Evolutionary conservation across 2,797 vertebrate species (phyloP).

Genomic region (Momotus momota): DNA sequence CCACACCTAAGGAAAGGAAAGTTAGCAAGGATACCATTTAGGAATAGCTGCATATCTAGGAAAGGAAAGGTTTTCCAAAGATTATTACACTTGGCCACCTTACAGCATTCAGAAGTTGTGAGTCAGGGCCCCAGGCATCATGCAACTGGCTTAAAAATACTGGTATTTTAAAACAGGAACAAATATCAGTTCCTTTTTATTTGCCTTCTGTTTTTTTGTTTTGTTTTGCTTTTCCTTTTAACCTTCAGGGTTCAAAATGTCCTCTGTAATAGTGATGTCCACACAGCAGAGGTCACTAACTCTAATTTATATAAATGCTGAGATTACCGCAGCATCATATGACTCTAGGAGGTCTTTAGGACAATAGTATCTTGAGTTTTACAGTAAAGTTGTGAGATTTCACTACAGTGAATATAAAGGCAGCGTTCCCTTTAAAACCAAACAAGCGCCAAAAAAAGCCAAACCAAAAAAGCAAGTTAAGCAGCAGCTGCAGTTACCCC

Average conservation of each 20-base stretch:
- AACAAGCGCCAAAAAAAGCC: background rate
- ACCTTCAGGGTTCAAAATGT: background rate
- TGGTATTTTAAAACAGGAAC: background rate
- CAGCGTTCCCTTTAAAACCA: background rate
- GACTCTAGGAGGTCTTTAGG: background rate
- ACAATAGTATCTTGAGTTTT: background rate
- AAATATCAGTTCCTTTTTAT: background rate
- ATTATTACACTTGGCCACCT: conserved; percentile 25
- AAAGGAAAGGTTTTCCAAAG: conserved; percentile 19
- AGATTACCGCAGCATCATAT: background rate
- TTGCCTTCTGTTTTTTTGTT: background rate
- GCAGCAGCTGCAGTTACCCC: background rate
- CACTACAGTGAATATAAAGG: background rate
- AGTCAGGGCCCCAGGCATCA: conserved; percentile 12
- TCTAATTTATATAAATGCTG: background rate
- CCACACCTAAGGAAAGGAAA: background rate
- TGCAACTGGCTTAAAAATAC: background rate
- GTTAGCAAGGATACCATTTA: background rate
- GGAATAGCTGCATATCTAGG: conserved; percentile 27
- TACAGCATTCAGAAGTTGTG: conserved; percentile 20
- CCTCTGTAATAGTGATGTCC: background rate
- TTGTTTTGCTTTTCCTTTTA: background rate
- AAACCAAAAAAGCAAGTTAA: background rate
- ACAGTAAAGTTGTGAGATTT: background rate
- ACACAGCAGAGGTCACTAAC: background rate